These are phyloP conservation scores for Bombyx mori DNA, from an alignment of 1,140 invertebrate species.

Conservation along the genomic window ASM3026992v2 NC_085133.1:5854501-5855000, in stretches of 20 bases:
- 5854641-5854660: conserved; percentile 34
- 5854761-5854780: conserved; percentile 38
- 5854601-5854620: conserved; percentile 85
- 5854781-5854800: conserved; percentile 51
- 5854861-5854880: conserved; percentile 34
- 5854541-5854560: conserved; percentile 79
- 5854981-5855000: no score
- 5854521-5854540: conserved; percentile 84
- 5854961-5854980: not conserved
- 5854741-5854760: conserved; percentile 46
- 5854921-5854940: conserved; percentile 38
- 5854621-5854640: conserved; percentile 54
- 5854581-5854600: conserved; percentile 87
- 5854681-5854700: conserved; percentile 34
- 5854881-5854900: conserved; percentile 16
- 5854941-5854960: not conserved
- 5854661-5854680: conserved; percentile 41
- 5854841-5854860: conserved; percentile 11
- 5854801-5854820: conserved; percentile 37
- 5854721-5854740: conserved; percentile 50
- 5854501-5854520: conserved; percentile 82
- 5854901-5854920: conserved; percentile 11
- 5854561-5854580: conserved; percentile 86
- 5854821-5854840: conserved; percentile 25
- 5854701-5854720: conserved; percentile 38